Evolutionary conservation across 1,140 invertebrate species (phyloP).

Genomic region (Drosophila lacteicornis): DNA sequence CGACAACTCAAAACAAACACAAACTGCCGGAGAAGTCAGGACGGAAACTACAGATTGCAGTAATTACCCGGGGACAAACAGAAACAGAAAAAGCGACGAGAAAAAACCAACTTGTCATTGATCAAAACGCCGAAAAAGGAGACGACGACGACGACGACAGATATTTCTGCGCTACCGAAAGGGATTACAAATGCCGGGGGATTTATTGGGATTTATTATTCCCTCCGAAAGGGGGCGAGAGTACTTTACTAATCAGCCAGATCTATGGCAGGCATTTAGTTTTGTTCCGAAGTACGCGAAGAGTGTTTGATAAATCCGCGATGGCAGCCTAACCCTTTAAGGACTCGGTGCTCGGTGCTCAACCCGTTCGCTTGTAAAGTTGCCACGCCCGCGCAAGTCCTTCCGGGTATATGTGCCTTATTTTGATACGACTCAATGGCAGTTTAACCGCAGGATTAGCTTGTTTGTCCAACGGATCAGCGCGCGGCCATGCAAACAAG

Average conservation of each 20-base stretch:
- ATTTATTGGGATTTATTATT: constrained; percentile 24
- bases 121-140: constrained; percentile 47
- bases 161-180: constrained; percentile 43
- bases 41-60: constrained; percentile 36
- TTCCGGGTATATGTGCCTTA: constrained; percentile 74
- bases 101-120: constrained; percentile 63
- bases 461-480: constrained; percentile 79
- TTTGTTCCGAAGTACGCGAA: constrained; percentile 60
- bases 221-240: constrained; percentile 56
- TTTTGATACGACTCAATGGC: constrained; percentile 82
- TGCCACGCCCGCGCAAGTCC: constrained; percentile 58
- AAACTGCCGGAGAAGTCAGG: constrained; percentile 21
- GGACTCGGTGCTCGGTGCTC: constrained; percentile 11
- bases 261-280: constrained; percentile 81
- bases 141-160: constrained; percentile 5
- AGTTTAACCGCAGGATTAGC: constrained; percentile 84
- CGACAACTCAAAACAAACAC: constrained; percentile 43
- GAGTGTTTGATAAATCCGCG: constrained; percentile 65
- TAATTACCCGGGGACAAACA: constrained; percentile 55
- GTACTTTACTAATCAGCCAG: constrained; percentile 79
- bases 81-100: constrained; percentile 21
- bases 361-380: constrained; percentile 72
- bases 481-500: constrained; percentile 71
- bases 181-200: constrained; percentile 14
- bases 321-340: constrained; percentile 58